Evolutionary conservation across 2,113 vertebrate genomes (phyloP).

Genomic region (Semnornis frantzii): DNA sequence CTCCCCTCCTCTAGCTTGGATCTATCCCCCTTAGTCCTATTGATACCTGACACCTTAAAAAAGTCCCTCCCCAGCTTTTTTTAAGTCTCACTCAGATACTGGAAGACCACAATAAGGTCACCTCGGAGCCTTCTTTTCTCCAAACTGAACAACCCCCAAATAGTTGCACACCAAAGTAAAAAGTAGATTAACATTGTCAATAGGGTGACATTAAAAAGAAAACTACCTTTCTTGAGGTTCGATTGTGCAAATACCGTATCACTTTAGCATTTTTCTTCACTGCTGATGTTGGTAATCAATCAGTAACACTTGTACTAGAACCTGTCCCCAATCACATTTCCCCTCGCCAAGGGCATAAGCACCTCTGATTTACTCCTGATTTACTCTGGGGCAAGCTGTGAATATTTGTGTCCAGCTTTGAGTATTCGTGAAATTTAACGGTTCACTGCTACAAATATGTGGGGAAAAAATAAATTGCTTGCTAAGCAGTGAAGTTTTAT

Average conservation of each 20-base stretch:
- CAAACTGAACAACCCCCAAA: too few relatives aligned
- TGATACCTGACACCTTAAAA: too few relatives aligned
- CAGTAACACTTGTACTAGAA: not conserved
- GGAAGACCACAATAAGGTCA: too few relatives aligned
- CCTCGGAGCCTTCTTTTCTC: too few relatives aligned
- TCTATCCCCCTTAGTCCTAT: too few relatives aligned
- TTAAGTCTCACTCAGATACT: too few relatives aligned
- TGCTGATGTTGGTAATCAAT: not conserved
- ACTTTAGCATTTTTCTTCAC: not conserved
- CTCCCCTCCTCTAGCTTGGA: too few relatives aligned
- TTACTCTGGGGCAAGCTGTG: not conserved
- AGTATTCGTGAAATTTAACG: not conserved
- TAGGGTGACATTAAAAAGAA: not conserved
- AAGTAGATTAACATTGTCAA: not conserved
- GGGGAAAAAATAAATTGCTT: not conserved
- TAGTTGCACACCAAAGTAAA: not conserved
- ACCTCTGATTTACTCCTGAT: not conserved
- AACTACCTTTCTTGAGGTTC: not conserved
- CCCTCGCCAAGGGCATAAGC: not conserved
- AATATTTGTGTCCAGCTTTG: not conserved
- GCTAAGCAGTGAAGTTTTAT: not conserved
- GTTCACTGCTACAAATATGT: not conserved
- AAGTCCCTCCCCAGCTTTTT: too few relatives aligned
- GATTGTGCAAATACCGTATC: not conserved
- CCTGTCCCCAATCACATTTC: not conserved